A percentile compares a stretch with the other conserved stretches of the same genome.
phyloP scores from a whole-genome alignment of 2,888 invertebrate genomes.

The Lutraria lutraria region DNA sequence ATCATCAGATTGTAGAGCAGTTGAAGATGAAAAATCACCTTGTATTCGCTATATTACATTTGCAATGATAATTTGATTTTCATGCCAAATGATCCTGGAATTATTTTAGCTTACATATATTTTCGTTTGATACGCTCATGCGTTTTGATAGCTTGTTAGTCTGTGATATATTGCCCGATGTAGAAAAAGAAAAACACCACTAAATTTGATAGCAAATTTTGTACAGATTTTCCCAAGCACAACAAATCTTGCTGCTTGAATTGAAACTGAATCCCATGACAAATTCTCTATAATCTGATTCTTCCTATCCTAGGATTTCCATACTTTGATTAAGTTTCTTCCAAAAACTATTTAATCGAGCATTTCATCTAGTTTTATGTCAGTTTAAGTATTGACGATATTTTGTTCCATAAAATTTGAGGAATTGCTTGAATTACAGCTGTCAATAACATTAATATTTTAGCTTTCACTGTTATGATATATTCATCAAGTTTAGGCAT shows the following conservation, averaged over 20 bases:
- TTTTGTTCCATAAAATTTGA: slow-evolving; percentile 30
- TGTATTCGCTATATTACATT: slow-evolving; percentile 18
- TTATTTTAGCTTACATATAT: slow-evolving; percentile 1
- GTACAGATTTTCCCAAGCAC: slow-evolving; percentile 6
- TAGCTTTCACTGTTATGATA: slow-evolving; percentile 18
- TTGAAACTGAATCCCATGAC: slow-evolving; percentile 21
- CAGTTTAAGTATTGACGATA: slow-evolving; percentile 38
- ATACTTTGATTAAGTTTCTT: slow-evolving; percentile 42
- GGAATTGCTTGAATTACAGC: slow-evolving; percentile 14
- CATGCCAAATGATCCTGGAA: slow-evolving; percentile 14
- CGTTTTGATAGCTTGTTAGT: slow-evolving; percentile 16
- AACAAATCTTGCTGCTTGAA: not conserved
- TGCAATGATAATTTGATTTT: slow-evolving; percentile 37
- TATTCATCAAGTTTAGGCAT: slow-evolving; percentile 15
- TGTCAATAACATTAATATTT: slow-evolving; percentile 40
- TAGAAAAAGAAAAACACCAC: not conserved
- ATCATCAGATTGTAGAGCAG: not conserved
- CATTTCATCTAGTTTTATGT: slow-evolving; percentile 43
- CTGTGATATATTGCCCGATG: not conserved
- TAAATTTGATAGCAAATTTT: slow-evolving; percentile 28
- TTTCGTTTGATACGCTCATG: not conserved
- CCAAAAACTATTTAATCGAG: slow-evolving; percentile 37
- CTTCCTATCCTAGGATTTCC: slow-evolving; percentile 27
- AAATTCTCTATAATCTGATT: slow-evolving; percentile 1
- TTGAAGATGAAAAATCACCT: slow-evolving; percentile 24